Percentiles rank a stretch among this genome's conserved stretches.
Evolutionary conservation across 2,888 invertebrate genomes (phyloP).

Genomic region (Tipula unca): DNA sequence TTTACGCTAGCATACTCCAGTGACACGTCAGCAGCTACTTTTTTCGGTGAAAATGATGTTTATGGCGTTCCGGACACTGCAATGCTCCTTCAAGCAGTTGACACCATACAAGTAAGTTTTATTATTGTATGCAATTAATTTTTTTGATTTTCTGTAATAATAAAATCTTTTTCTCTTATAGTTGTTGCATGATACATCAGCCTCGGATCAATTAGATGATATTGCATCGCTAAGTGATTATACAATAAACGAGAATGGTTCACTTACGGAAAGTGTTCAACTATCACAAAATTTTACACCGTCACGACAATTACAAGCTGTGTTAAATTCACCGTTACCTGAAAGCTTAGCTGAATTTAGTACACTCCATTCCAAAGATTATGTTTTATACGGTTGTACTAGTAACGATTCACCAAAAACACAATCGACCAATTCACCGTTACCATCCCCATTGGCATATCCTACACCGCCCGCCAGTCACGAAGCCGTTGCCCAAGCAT

Average conservation of each 20-base stretch:
- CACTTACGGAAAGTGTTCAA: slow-evolving; percentile 22
- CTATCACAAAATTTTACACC: slow-evolving; percentile 25
- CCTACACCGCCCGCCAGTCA: slow-evolving; percentile 85
- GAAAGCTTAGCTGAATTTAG: slow-evolving; percentile 76
- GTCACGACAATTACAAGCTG: slow-evolving; percentile 54
- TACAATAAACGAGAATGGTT: slow-evolving; percentile 43
- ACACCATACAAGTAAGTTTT: slow-evolving; percentile 47
- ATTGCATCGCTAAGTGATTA: slow-evolving; percentile 55
- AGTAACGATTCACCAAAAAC: slow-evolving; percentile 39
- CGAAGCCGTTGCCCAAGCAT: slow-evolving; percentile 52
- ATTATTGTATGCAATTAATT: background rate
- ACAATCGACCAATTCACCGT: slow-evolving; percentile 48
- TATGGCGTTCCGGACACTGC: slow-evolving; percentile 61
- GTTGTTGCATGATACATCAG: slow-evolving; percentile 52
- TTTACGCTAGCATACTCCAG: slow-evolving; percentile 50
- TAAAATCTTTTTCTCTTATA: background rate
- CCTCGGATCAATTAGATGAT: slow-evolving; percentile 55
- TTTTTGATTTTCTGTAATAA: background rate
- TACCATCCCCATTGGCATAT: slow-evolving; percentile 65
- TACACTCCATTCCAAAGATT: slow-evolving; percentile 58
- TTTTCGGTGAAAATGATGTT: slow-evolving; percentile 60
- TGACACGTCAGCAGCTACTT: slow-evolving; percentile 56
- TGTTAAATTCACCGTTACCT: slow-evolving; percentile 67
- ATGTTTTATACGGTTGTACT: slow-evolving; percentile 40
- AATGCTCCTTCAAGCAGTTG: slow-evolving; percentile 57